A percentile compares a stretch with the other conserved stretches of the same genome.
Evolutionary conservation across 2,797 vertebrate species (phyloP).

Genomic region (Vireo griseus): DNA sequence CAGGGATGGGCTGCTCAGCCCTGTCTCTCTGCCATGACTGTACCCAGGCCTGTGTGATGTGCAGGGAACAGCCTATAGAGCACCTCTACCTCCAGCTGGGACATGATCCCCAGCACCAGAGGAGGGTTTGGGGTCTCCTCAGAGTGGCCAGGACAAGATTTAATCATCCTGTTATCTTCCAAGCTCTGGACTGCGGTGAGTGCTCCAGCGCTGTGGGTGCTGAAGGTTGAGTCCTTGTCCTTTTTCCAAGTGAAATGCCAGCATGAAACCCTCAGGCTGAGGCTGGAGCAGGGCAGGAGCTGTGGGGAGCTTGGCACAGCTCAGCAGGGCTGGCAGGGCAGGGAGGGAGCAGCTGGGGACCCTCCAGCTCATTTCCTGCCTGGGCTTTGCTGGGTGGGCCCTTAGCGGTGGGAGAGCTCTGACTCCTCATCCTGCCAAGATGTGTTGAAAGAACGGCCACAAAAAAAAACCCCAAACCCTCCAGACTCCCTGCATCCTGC

Average conservation of each 20-base stretch:
- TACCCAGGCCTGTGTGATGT: too few species aligned
- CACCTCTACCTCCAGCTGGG: background rate
- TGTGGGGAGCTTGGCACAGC: background rate
- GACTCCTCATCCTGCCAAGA: background rate
- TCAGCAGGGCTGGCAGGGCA: background rate
- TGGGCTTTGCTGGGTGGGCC: background rate
- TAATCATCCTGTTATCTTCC: background rate
- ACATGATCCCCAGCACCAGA: background rate
- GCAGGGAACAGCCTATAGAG: background rate
- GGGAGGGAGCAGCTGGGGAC: background rate
- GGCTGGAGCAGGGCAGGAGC: background rate
- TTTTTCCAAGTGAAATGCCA: background rate
- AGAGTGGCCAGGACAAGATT: background rate
- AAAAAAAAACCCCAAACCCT: background rate
- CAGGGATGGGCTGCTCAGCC: background rate
- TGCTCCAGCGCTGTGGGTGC: background rate
- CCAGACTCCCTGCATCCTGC: background rate
- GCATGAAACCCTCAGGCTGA: rapidly evolving
- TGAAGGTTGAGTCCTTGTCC: background rate
- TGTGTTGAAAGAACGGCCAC: background rate
- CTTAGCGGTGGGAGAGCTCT: background rate
- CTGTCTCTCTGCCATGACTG: too few species aligned
- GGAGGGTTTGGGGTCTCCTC: background rate
- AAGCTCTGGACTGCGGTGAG: rapidly evolving
- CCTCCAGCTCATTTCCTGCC: background rate